Evolutionary conservation across 2,113 vertebrate genomes (phyloP), one percentile per base, ranked within the genome.

Genomic region (Microtus montanus): DNA sequence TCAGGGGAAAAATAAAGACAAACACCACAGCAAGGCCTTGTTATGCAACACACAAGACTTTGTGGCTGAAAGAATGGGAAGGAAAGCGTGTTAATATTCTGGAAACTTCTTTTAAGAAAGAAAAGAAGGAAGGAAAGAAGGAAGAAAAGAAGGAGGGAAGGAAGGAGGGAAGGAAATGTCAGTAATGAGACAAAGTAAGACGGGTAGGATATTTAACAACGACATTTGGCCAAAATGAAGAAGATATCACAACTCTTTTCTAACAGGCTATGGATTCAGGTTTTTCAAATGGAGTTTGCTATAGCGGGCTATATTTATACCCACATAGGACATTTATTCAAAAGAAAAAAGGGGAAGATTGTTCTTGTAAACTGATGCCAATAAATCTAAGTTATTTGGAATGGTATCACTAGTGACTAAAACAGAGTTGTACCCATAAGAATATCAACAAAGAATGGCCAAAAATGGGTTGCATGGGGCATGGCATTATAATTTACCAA

Each of bases 211-310:
- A 58, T 33, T 38, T 0, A 92, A 41, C 63, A 82, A 70, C 26
- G 52, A 3, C 30, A 44, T 71, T 87, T 71, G 64, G 74, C 54
- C 24, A 87, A 87, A 44, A 33, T n/a, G 44, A 58, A 58, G 58
- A 4, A 89, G 87, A 77, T 3, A 38, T 52, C 86, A 61, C 28
- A 52, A 26, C 66, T 90, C 30, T 85, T 94, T 88, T 80, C 24
- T 77, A 93, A 88, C 5, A 92, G 73, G 17, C 15, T 38, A 41
- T 19, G 52, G 89, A 74, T 19, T 80, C 11, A n/a, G 47, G 41
- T n/a, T 96, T 95, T 79, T 68, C 82, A 87, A 78, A 64, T 92
- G 68, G n/a, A 68, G 52, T 74, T 93, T 63, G 80, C 58, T 54
- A 26, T 68, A 24, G 28, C 52, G 26, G 73, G 49, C 33, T 44